Conservation (phyloP, 2,888 invertebrate species). For the Temnothorax unifasciatus region DNA sequence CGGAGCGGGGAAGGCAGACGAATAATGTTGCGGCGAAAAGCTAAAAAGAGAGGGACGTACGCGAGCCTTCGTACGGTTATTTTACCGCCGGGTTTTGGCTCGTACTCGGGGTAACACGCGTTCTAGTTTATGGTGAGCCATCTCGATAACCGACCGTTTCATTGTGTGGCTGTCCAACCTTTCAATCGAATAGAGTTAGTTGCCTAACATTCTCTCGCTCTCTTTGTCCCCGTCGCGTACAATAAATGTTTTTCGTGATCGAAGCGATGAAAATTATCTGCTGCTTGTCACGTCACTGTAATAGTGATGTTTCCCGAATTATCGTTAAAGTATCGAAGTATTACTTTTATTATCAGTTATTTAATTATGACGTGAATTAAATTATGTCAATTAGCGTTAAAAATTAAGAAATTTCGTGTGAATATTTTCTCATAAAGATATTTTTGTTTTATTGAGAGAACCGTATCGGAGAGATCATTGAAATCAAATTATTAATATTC, state of each 20-base stretch:
- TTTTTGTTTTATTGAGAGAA: background rate
- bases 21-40: slow-evolving; percentile 48
- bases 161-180: slow-evolving; percentile 52
- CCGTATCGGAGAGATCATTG: background rate
- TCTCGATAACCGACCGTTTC: slow-evolving; percentile 61
- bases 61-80: slow-evolving; percentile 38
- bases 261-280: slow-evolving; percentile 34
- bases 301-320: background rate
- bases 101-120: slow-evolving; percentile 47
- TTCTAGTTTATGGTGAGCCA: slow-evolving; percentile 60
- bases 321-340: background rate
- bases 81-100: slow-evolving; percentile 51
- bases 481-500: background rate
- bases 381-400: background rate
- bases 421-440: background rate
- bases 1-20: slow-evolving; percentile 11
- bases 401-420: background rate
- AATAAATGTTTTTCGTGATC: background rate
- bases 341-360: background rate
- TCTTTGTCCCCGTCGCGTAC: background rate
- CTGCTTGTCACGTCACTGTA: background rate
- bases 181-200: slow-evolving; percentile 33
- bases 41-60: slow-evolving; percentile 33
- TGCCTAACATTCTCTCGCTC: slow-evolving; percentile 15
- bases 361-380: background rate